Evolutionary conservation across 2,888 invertebrate species (phyloP).

Genomic region (Hermaeophaga mercurialis): DNA sequence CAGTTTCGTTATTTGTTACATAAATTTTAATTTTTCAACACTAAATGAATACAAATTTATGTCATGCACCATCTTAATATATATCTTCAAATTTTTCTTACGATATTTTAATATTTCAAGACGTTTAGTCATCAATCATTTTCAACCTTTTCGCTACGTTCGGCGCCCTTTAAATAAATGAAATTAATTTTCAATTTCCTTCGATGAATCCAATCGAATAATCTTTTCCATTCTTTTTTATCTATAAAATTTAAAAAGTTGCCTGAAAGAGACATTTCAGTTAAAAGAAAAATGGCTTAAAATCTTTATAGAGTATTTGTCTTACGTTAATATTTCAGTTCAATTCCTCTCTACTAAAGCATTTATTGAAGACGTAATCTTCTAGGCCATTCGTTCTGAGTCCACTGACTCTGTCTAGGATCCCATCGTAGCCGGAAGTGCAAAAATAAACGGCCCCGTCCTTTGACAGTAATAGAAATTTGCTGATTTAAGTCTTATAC

Average conservation of each 20-base stretch:
- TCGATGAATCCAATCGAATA: neutral
- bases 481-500: conserved; percentile 7
- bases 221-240: neutral
- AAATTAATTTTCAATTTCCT: neutral
- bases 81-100: too few relatives aligned
- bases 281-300: neutral
- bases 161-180: too few relatives aligned
- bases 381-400: neutral
- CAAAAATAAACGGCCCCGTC: neutral
- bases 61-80: too few relatives aligned
- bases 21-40: too few relatives aligned
- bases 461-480: conserved; percentile 8
- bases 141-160: too few relatives aligned
- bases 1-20: too few relatives aligned
- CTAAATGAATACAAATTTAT: too few relatives aligned
- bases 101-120: too few relatives aligned
- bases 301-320: conserved; percentile 10
- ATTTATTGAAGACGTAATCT: conserved; percentile 6
- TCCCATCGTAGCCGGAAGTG: neutral
- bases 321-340: conserved; percentile 7
- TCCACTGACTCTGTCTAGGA: neutral
- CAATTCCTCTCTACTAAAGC: conserved; percentile 3
- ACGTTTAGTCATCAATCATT: too few relatives aligned
- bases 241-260: neutral
- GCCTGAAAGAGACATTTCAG: neutral